phyloP scores from a whole-genome alignment of 2,113 vertebrate genomes.

The Rhinichthys klamathensis region DNA sequence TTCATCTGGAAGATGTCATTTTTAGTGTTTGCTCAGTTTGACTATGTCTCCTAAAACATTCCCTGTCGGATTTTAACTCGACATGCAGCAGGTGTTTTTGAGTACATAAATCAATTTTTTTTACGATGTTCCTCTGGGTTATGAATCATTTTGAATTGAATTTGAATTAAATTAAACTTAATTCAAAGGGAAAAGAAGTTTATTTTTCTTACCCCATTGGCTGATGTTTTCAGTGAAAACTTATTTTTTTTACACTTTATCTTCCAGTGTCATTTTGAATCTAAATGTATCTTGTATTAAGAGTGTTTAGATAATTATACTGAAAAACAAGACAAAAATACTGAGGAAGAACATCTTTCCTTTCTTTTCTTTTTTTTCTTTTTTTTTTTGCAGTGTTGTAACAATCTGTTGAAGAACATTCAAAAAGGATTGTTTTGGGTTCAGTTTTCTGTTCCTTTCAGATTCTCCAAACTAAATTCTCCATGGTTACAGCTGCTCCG shows the following conservation, averaged over 20 bases:
- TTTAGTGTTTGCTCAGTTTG: neutral
- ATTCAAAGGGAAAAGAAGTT: too few species aligned
- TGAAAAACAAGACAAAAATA: too few species aligned
- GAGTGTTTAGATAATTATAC: too few species aligned
- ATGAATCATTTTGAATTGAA: neutral
- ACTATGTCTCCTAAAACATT: neutral
- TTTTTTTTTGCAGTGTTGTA: neutral
- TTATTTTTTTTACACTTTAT: too few species aligned
- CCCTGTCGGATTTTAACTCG: neutral
- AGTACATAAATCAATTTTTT: neutral
- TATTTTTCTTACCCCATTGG: too few species aligned
- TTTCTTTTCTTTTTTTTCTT: too few species aligned
- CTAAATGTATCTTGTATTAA: too few species aligned
- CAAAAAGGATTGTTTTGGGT: constrained; percentile 12
- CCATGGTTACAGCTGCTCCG: constrained; percentile 88
- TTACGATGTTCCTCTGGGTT: neutral
- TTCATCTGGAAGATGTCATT: neutral
- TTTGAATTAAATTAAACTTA: too few species aligned
- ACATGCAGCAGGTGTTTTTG: neutral
- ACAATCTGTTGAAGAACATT: constrained; percentile 27
- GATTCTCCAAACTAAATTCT: neutral
- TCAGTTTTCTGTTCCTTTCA: neutral
- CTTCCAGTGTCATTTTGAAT: too few species aligned
- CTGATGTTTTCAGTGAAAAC: too few species aligned
- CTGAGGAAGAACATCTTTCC: too few species aligned